Percentiles rank a stretch among this genome's conserved stretches.
Evolutionary conservation across 2,888 invertebrate species (phyloP).

Genomic region (Sinodicranocentrus sp.): DNA sequence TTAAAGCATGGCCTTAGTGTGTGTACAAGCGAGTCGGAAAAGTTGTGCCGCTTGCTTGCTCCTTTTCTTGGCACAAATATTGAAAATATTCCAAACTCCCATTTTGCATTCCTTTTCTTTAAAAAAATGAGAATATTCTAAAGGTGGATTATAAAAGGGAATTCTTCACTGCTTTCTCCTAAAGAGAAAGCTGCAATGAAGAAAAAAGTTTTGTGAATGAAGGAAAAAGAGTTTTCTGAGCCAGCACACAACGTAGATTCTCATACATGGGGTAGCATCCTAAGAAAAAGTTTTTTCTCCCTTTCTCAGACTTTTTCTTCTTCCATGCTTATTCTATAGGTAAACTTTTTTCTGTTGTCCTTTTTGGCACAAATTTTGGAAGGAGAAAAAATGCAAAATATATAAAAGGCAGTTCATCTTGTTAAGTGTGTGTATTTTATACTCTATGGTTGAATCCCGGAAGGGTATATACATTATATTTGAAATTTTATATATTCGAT

Average conservation of each 20-base stretch:
- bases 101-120: slow-evolving; percentile 48
- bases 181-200: slow-evolving; percentile 28
- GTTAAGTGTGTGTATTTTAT: too few species aligned
- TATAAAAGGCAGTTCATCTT: slow-evolving; percentile 6
- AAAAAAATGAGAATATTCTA: slow-evolving; percentile 34
- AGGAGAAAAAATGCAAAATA: slow-evolving; percentile 29
- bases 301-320: slow-evolving; percentile 4
- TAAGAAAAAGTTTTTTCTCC: slow-evolving; percentile 38
- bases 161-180: slow-evolving; percentile 4
- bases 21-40: background rate
- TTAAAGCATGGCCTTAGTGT: too few species aligned
- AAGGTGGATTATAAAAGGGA: slow-evolving; percentile 45
- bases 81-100: slow-evolving; percentile 46
- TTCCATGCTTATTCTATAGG: background rate
- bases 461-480: too few species aligned
- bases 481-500: too few species aligned
- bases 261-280: background rate
- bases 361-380: too few species aligned
- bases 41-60: background rate
- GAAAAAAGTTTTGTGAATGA: slow-evolving; percentile 45
- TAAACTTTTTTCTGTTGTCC: slow-evolving; percentile 20
- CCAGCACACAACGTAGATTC: slow-evolving; percentile 34
- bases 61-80: slow-evolving; percentile 51
- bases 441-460: too few species aligned
- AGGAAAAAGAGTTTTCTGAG: slow-evolving; percentile 20